Evolutionary conservation across 2,888 invertebrate genomes (phyloP).

Genomic region (Eupithecia insigniata): DNA sequence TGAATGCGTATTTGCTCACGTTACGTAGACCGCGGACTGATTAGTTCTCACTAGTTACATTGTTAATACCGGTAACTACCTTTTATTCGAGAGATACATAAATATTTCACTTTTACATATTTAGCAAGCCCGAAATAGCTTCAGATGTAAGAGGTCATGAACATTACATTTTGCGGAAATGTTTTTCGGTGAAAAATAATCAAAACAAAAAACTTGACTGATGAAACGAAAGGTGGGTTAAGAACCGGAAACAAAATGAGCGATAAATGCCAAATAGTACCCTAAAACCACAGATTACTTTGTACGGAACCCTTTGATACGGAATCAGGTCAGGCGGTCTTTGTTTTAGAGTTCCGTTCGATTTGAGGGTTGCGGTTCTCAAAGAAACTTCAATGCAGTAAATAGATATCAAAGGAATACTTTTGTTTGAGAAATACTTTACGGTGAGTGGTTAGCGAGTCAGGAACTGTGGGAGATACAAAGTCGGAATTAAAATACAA

Average conservation of each 20-base stretch:
- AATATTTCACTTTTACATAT: too few relatives aligned
- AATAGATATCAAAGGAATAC: constrained; percentile 33
- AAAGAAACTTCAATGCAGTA: constrained; percentile 30
- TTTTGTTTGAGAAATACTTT: constrained; percentile 7
- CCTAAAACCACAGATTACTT: constrained; percentile 29
- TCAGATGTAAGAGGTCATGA: neutral
- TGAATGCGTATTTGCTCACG: too few relatives aligned
- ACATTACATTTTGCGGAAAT: neutral
- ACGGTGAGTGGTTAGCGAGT: neutral
- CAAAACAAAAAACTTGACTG: constrained; percentile 11
- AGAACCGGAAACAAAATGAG: constrained; percentile 42
- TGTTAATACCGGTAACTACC: too few relatives aligned
- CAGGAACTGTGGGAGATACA: neutral
- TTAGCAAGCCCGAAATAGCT: neutral
- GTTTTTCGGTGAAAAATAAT: neutral
- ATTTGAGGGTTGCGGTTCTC: constrained; percentile 36
- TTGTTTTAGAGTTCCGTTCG: constrained; percentile 44
- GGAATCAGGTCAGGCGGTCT: constrained; percentile 43
- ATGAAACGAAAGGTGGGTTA: constrained; percentile 23
- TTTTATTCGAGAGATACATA: too few relatives aligned
- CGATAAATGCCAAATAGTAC: constrained; percentile 38
- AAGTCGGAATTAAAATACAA: neutral
- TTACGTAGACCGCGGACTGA: too few relatives aligned
- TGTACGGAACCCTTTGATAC: constrained; percentile 34
- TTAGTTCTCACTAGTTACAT: too few relatives aligned